Percentiles rank a stretch among this genome's conserved stretches.
phyloP scores from a whole-genome alignment of 2,113 vertebrate species.

The Aix galericulata region DNA sequence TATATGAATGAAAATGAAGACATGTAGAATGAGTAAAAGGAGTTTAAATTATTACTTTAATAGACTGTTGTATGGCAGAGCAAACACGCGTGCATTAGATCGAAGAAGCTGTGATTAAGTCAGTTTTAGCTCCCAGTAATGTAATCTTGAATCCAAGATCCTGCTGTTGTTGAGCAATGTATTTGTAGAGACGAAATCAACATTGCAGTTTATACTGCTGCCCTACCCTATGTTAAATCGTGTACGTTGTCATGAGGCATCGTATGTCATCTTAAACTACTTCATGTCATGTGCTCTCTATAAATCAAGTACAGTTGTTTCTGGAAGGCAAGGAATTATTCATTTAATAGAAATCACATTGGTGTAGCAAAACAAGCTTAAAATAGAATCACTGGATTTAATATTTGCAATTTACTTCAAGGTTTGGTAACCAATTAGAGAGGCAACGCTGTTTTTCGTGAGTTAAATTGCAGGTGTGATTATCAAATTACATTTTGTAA shows the following conservation, averaged over 20 bases:
- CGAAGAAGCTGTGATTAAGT: slow-evolving; percentile 8
- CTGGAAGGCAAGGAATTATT: slow-evolving; percentile 38
- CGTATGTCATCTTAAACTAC: slow-evolving; percentile 2
- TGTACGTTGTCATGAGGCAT: neutral
- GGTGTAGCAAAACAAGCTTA: neutral
- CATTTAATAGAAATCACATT: slow-evolving; percentile 39
- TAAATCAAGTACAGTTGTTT: slow-evolving; percentile 49
- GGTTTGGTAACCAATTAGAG: neutral
- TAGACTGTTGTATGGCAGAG: neutral
- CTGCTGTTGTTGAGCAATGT: neutral
- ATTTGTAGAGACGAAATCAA: slow-evolving; percentile 44
- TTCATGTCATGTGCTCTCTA: neutral
- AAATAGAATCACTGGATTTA: neutral
- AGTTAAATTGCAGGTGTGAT: neutral
- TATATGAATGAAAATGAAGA: neutral
- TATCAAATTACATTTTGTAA: neutral
- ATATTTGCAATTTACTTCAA: neutral
- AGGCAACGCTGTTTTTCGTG: neutral
- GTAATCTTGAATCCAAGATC: neutral
- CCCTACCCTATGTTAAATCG: slow-evolving; percentile 9
- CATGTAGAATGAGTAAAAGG: neutral
- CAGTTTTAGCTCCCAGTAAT: neutral
- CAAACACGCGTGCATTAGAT: neutral
- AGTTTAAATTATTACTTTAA: slow-evolving; percentile 8
- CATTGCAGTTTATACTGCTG: neutral